Conservation (phyloP, 1,140 invertebrate genomes). For the Cheumatopsyche charites region DNA sequence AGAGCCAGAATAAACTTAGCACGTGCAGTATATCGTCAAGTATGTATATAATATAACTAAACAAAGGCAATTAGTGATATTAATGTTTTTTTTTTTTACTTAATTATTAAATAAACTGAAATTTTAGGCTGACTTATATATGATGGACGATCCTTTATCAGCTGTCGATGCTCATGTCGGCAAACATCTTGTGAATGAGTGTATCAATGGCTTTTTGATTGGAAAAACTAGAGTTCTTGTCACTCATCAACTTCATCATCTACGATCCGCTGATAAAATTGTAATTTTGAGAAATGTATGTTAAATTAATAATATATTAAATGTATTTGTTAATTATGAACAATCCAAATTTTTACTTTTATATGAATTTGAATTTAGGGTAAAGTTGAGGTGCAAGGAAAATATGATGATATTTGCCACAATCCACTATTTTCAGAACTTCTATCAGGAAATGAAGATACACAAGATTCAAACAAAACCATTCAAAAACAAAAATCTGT, state of each 20-base stretch:
- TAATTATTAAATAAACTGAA: constrained; percentile 40
- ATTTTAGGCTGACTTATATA: constrained; percentile 69
- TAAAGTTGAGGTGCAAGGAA: constrained; percentile 70
- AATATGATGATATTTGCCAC: constrained; percentile 62
- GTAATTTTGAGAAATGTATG: constrained; percentile 68
- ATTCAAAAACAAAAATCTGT: constrained; percentile 41
- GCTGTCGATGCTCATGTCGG: constrained; percentile 74
- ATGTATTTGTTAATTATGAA: no score
- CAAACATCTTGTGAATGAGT: constrained; percentile 71
- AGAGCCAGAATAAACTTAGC: constrained; percentile 65
- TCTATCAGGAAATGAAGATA: constrained; percentile 54
- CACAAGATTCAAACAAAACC: constrained; percentile 38
- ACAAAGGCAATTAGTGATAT: background rate
- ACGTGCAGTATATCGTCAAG: constrained; percentile 67
- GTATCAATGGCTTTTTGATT: constrained; percentile 70
- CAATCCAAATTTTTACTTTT: background rate
- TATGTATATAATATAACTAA: constrained; percentile 37
- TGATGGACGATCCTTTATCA: constrained; percentile 75
- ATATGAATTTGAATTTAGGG: constrained; percentile 61
- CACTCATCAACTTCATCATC: constrained; percentile 87
- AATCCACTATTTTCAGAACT: constrained; percentile 57
- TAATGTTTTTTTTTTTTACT: background rate
- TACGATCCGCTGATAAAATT: constrained; percentile 75
- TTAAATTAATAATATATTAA: constrained; percentile 16
- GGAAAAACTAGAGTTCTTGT: constrained; percentile 79